These are phyloP conservation scores for Xenentodon cancila DNA, from an alignment of 2,797 vertebrate species.

Conservation along the genomic window DNA sequence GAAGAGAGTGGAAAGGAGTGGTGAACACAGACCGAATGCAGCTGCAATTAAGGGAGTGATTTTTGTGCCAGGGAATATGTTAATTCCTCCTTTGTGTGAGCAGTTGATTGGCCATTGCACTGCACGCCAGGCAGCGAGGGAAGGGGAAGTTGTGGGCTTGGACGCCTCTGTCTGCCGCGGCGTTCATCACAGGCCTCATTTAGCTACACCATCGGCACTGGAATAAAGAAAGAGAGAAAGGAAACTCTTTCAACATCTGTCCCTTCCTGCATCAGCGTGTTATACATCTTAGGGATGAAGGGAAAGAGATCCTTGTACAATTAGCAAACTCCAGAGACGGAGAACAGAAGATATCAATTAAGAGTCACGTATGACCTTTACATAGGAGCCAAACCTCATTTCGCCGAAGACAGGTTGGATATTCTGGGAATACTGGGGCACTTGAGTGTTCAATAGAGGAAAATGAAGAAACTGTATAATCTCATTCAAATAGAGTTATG, in stretches of 20 bases:
- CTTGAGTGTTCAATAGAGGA: slow-evolving; percentile 12
- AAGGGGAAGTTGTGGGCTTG: slow-evolving; percentile 48
- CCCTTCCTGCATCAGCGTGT: slow-evolving; percentile 14
- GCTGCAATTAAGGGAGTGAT: slow-evolving; percentile 78
- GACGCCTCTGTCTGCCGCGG: slow-evolving; percentile 54
- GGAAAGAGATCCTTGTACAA: slow-evolving; percentile 51
- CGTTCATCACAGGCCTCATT: slow-evolving; percentile 66
- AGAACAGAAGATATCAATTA: slow-evolving; percentile 53
- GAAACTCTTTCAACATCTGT: slow-evolving; percentile 33
- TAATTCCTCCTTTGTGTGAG: slow-evolving; percentile 77
- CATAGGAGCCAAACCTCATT: slow-evolving; percentile 42
- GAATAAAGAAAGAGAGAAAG: not conserved
- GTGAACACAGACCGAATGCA: slow-evolving; percentile 63
- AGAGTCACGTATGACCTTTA: slow-evolving; percentile 71
- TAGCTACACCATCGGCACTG: slow-evolving; percentile 38
- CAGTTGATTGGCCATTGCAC: slow-evolving; percentile 72
- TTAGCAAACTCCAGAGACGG: slow-evolving; percentile 60
- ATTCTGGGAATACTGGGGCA: slow-evolving; percentile 43
- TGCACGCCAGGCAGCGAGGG: slow-evolving; percentile 49
- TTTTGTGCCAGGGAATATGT: slow-evolving; percentile 77
- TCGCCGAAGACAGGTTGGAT: slow-evolving; percentile 48
- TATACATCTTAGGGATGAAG: slow-evolving; percentile 30
- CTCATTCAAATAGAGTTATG: slow-evolving; percentile 6
- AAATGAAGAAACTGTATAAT: slow-evolving; percentile 2
- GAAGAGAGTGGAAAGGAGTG: slow-evolving; percentile 46